Conservation (phyloP, 2,888 invertebrate species). For the Caenorhabditis plicata region DNA sequence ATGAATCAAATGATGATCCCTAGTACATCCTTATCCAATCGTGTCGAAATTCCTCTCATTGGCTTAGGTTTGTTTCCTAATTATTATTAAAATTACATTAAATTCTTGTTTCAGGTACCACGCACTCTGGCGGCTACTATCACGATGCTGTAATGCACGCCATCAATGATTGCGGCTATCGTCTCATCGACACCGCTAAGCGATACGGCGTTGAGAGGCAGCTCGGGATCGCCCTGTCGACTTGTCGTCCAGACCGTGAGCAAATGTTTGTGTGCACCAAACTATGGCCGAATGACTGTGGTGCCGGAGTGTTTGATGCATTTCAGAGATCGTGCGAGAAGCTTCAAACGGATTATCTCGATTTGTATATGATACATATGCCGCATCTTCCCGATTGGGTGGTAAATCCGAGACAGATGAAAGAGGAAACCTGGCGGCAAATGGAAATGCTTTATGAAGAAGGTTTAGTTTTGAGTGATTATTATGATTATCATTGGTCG, state of each 20-base stretch:
- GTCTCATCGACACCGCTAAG: slow-evolving; percentile 67
- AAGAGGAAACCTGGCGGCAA: slow-evolving; percentile 67
- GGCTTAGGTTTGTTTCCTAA: too few relatives aligned
- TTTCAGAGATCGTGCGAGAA: slow-evolving; percentile 61
- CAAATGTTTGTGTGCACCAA: slow-evolving; percentile 66
- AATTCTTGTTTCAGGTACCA: too few relatives aligned
- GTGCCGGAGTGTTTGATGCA: slow-evolving; percentile 57
- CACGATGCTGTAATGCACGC: slow-evolving; percentile 67
- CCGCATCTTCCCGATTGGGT: slow-evolving; percentile 65
- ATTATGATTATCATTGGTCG: not conserved
- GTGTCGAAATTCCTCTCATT: slow-evolving; percentile 35
- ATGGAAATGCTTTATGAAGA: slow-evolving; percentile 66
- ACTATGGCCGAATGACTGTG: slow-evolving; percentile 67
- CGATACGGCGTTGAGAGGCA: slow-evolving; percentile 66
- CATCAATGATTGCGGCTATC: slow-evolving; percentile 65
- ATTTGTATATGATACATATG: slow-evolving; percentile 67
- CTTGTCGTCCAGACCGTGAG: slow-evolving; percentile 52
- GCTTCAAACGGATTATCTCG: slow-evolving; percentile 65
- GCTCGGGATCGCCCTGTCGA: slow-evolving; percentile 56
- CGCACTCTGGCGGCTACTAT: slow-evolving; percentile 67
- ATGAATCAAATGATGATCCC: slow-evolving; percentile 27
- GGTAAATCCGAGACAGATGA: slow-evolving; percentile 37
- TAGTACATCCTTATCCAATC: slow-evolving; percentile 23
- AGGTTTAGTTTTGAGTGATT: slow-evolving; percentile 29
- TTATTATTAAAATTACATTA: too few relatives aligned